Evolutionary conservation across 2,113 vertebrate genomes (phyloP), one percentile per base, ranked within the genome.

Genomic region (Rynchops niger): DNA sequence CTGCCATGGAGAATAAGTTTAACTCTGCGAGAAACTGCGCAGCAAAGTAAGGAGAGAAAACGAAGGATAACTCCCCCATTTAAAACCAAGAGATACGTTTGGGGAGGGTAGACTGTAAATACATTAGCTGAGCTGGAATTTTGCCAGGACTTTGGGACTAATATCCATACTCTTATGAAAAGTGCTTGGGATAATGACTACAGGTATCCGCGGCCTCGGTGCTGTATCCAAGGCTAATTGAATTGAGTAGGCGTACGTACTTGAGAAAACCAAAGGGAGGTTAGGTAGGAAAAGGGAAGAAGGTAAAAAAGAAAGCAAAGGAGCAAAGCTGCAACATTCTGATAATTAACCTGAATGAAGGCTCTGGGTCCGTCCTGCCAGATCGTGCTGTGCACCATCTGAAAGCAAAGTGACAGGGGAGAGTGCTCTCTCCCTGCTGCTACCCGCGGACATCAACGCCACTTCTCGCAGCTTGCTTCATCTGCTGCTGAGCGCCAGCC

Each of bases 91-190:
- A 71, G 61, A 87, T 67, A 92, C 59, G 25, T 94, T 70, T 73
- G 72, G 63, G 92, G 83, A 96, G 43, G 83, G 91, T 94, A 95
- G 80, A 53, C 84, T 91, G 88, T 90, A 97, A 94, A 93, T 95
- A 88, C 86, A 70, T 95, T 90, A 93, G 86, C 83, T 93, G 85
- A 92, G 94, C 86, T 97, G 92, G 95, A 96, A 81, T 91, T 88
- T 92, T 90, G 83, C 96, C 95, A 97, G 90, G 83, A 95, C 88
- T 94, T 90, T 93, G 95, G 94, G 96, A 91, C 82, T 95, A 95
- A 97, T 97, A 96, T 94, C 94, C 81, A 82, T 93, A 95, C 80
- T 95, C 86, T 89, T 90, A 96, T 91, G 90, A 94, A 96, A 94
- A 97, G 94, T 96, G 86, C 77, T 93, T 81, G 91, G 94, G 95